These are phyloP conservation scores for Operophtera brumata DNA, from an alignment of 2,888 invertebrate genomes.

Conservation along the genomic window DNA sequence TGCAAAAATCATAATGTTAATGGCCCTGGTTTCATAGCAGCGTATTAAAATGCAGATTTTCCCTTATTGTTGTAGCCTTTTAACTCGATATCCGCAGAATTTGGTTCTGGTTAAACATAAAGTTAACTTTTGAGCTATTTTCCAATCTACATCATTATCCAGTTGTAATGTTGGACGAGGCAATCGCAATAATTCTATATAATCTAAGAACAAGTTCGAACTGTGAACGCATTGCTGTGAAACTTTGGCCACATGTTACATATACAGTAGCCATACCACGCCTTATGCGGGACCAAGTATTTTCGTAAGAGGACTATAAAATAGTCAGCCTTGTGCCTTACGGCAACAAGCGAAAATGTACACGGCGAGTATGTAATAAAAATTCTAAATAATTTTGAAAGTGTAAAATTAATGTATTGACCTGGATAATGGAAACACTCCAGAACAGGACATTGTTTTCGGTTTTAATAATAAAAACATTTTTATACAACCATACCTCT, in stretches of 20 bases:
- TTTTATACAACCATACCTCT: neutral
- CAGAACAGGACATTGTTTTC: slow-evolving; percentile 6
- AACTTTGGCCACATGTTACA: neutral
- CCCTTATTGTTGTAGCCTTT: neutral
- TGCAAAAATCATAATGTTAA: neutral
- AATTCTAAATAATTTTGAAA: neutral
- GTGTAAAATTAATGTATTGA: slow-evolving; percentile 13
- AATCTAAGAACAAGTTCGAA: neutral
- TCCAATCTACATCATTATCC: too few relatives aligned
- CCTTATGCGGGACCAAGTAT: slow-evolving; percentile 6
- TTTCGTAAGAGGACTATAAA: slow-evolving; percentile 11
- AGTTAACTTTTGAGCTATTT: too few relatives aligned
- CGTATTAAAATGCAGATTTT: neutral
- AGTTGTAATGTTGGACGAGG: too few relatives aligned
- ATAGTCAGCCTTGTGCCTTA: slow-evolving; percentile 10
- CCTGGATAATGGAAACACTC: slow-evolving; percentile 6
- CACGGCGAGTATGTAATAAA: neutral
- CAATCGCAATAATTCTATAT: neutral
- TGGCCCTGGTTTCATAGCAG: slow-evolving; percentile 9
- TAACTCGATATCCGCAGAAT: neutral
- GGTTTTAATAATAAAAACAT: slow-evolving; percentile 15
- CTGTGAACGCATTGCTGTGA: slow-evolving; percentile 1
- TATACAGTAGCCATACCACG: neutral
- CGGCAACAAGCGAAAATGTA: neutral
- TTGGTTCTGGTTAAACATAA: too few relatives aligned